phyloP scores from a whole-genome alignment of 2,888 invertebrate genomes.

The Emesis russula region DNA sequence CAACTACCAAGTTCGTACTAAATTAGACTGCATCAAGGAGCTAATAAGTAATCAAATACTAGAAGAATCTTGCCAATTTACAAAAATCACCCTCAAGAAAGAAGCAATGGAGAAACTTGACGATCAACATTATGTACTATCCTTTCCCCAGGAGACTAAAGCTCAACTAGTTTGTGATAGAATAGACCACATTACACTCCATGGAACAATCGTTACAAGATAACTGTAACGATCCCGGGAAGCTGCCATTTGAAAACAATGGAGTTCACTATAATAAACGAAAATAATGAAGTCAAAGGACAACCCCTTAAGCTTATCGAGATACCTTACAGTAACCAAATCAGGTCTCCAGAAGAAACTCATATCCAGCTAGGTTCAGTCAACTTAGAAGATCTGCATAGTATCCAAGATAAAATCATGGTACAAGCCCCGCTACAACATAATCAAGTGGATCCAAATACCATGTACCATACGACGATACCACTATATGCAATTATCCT shows the following conservation, averaged over 20 bases:
- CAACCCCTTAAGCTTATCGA: neutral
- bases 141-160: neutral
- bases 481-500: neutral
- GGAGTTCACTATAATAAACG: neutral
- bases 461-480: neutral
- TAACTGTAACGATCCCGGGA: neutral
- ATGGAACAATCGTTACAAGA: too few relatives aligned
- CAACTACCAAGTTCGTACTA: slow-evolving; percentile 44
- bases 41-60: neutral
- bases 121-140: neutral
- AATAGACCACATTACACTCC: neutral
- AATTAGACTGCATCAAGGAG: slow-evolving; percentile 61
- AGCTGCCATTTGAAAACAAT: neutral
- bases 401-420: neutral
- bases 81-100: neutral
- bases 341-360: neutral
- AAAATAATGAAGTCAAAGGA: neutral
- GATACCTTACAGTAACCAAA: neutral
- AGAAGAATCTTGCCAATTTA: neutral
- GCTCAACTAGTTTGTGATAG: neutral
- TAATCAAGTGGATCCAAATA: too few relatives aligned
- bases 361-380: neutral
- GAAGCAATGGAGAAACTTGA: neutral
- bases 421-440: too few relatives aligned
- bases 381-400: neutral